A percentile compares a stretch with the other conserved stretches of the same genome.
Evolutionary conservation across 2,888 invertebrate genomes (phyloP).

Genomic region (Ennomos erosarius): DNA sequence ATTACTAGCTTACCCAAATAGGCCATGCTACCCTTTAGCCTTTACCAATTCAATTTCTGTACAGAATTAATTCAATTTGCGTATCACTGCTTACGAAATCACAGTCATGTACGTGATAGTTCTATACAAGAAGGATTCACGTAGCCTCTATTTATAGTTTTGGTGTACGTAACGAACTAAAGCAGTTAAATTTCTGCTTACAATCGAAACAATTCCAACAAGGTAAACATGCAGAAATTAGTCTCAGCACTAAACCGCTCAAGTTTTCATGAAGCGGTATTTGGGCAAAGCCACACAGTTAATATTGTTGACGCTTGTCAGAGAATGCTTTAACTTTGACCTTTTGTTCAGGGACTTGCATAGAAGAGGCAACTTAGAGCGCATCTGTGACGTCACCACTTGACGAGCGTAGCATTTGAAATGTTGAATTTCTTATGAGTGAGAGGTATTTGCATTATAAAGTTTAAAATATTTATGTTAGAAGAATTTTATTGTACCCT

Average conservation of each 20-base stretch:
- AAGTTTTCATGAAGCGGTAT: slow-evolving; percentile 34
- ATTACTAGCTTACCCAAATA: no score
- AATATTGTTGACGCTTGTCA: slow-evolving; percentile 1
- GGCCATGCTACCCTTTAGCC: not conserved
- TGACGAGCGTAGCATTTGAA: no score
- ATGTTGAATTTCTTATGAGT: no score
- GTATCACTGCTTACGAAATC: slow-evolving; percentile 4
- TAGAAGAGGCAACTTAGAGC: no score
- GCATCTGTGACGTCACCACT: no score
- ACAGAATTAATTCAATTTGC: slow-evolving; percentile 1
- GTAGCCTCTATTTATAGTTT: slow-evolving; percentile 20
- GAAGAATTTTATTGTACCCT: no score
- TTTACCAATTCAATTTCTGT: not conserved
- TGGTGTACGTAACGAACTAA: slow-evolving; percentile 34
- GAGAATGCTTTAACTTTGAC: not conserved
- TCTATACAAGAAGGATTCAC: slow-evolving; percentile 3
- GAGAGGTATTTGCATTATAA: no score
- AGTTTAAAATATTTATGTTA: no score
- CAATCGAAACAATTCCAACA: slow-evolving; percentile 41
- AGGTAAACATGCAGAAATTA: slow-evolving; percentile 44
- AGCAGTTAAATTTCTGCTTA: slow-evolving; percentile 41
- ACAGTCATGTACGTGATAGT: slow-evolving; percentile 14
- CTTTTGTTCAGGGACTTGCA: not conserved
- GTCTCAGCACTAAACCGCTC: slow-evolving; percentile 35
- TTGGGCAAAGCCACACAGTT: slow-evolving; percentile 3